Evolutionary conservation across 2,113 vertebrate genomes (phyloP).

Genomic region (Sardina pilchardus): DNA sequence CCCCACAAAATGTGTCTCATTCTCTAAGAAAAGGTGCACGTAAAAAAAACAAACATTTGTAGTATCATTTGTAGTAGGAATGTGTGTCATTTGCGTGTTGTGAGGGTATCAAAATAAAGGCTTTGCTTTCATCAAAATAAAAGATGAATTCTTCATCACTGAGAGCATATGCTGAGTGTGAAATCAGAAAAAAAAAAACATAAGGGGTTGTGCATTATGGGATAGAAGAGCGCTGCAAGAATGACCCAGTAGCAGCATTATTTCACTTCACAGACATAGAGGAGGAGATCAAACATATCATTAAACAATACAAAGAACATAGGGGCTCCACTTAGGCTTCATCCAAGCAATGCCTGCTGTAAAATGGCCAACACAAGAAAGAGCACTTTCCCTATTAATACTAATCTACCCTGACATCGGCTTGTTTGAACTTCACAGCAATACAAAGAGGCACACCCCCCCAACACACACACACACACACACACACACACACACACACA

Average conservation of each 20-base stretch:
- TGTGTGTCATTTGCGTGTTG: not conserved
- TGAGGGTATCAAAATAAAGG: not conserved
- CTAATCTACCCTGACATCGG: conserved; percentile 34
- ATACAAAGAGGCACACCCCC: not conserved
- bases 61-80: not conserved
- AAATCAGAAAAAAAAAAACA: not conserved
- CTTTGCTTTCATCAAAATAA: not conserved
- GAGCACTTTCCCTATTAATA: conserved; percentile 34
- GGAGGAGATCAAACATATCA: conserved; percentile 16
- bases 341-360: conserved; percentile 3
- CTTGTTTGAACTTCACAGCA: conserved; percentile 30
- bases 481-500: too few species aligned
- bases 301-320: conserved; percentile 7
- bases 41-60: not conserved
- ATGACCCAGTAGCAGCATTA: conserved; percentile 4
- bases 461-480: not conserved
- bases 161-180: not conserved
- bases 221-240: not conserved
- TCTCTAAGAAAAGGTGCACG: not conserved
- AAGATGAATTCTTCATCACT: not conserved
- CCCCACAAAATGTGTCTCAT: not conserved
- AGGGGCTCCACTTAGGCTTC: conserved; percentile 6
- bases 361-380: conserved; percentile 14
- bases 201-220: not conserved
- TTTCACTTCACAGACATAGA: not conserved